phyloP scores from a whole-genome alignment of 2,888 invertebrate species.

The Acanthoscelides obtectus region DNA sequence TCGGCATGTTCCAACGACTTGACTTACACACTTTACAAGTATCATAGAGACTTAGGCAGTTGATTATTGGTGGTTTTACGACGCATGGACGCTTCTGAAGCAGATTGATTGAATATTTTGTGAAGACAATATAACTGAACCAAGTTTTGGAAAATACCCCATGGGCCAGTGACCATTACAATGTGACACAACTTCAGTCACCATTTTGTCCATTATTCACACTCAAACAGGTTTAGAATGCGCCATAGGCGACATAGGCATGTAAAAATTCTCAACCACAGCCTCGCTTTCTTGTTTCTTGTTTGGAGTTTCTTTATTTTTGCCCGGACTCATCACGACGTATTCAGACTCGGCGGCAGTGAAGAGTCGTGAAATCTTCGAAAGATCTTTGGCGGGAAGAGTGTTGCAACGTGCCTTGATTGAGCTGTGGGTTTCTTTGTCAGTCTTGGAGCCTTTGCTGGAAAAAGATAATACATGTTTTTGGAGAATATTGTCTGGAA shows the following conservation, averaged over 20 bases:
- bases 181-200: neutral
- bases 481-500: too few species aligned
- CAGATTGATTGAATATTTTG: too few species aligned
- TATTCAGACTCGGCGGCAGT: slow-evolving; percentile 38
- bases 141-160: too few species aligned
- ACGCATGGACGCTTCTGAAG: too few species aligned
- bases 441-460: neutral
- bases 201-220: neutral
- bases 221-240: slow-evolving; percentile 8
- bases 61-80: too few species aligned
- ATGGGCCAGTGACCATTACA: too few species aligned
- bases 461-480: neutral
- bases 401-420: slow-evolving; percentile 41
- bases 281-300: slow-evolving; percentile 17
- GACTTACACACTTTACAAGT: too few species aligned
- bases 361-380: slow-evolving; percentile 41
- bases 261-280: slow-evolving; percentile 34
- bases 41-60: too few species aligned
- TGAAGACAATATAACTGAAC: too few species aligned
- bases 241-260: slow-evolving; percentile 41
- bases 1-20: too few species aligned
- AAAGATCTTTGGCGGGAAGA: slow-evolving; percentile 41
- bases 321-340: slow-evolving; percentile 41
- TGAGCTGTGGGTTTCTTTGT: neutral
- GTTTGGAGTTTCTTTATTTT: slow-evolving; percentile 26